Base-by-base conservation (phyloP, 2,888 invertebrate genomes). In the Helobdella robusta region DNA sequence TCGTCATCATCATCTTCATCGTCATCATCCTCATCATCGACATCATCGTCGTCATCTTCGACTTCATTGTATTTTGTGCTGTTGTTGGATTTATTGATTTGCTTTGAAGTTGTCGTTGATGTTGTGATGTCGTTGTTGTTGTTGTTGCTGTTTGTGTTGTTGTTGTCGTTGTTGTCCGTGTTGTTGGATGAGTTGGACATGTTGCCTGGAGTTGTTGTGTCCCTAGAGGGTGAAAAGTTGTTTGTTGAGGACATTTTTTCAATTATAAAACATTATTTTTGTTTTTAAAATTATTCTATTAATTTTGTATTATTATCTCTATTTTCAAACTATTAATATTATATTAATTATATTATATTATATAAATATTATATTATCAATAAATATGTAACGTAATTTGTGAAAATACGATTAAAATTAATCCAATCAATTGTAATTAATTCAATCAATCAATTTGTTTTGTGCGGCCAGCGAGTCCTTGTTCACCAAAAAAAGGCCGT, bases 171-270 rank as follows among this genome's bases (percentile, higher is more conserved):
- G 18, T 48, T 23, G 32, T 50, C 36, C 18, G 25, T 50, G 30
- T 40, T 44, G 50, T 40, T 48, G 30, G 62, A 62, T 28, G 60
- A 30, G 60, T 50, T 36, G 0, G 60, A 60, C 28, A 30, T 52
- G 34, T 61, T 52, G 34, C 66, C 66, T 1, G 66, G 66, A 8
- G 66, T 62, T 3, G 61, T 56, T 6, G 62, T 44, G 25, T 66
- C 66, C 20, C 65, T 65, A 40, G 8, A 58, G 30, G 4, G n/a
- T 15, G 11, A 40, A n/a, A n/a, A 15, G 11, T 40, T 40, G n/a
- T 11, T 40, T 40, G 23, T n/a, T 11, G 28, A 25, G 30, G 30
- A 56, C 18, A 25, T 30, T 32, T n/a, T 25, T 25, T 23, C 23
- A 28, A 23, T 3, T 5, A 28, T 28, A 54, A n/a, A n/a, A n/a